Conservation (phyloP, 2,888 invertebrate genomes). For the Charanyca ferruginea region DNA sequence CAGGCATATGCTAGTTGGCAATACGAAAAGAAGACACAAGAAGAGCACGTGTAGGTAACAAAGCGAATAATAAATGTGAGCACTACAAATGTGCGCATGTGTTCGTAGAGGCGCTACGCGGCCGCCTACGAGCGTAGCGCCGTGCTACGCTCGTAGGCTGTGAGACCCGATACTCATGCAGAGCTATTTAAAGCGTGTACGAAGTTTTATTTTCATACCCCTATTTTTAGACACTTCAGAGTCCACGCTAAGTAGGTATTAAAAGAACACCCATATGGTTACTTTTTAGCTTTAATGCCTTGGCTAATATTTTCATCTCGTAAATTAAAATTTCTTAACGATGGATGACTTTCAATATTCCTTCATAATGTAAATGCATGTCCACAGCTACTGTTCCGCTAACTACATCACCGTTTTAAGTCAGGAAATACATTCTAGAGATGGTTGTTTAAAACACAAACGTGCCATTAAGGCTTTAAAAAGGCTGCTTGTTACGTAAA, state of each 20-base stretch:
- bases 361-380: background rate
- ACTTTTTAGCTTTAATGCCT: background rate
- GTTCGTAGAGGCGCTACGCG: constrained; percentile 43
- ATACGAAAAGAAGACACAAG: background rate
- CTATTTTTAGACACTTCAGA: constrained; percentile 30
- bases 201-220: constrained; percentile 33
- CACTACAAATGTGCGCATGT: no score
- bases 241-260: background rate
- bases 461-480: no score
- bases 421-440: no score
- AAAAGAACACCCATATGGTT: constrained; percentile 1
- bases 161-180: constrained; percentile 1
- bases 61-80: background rate
- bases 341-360: background rate
- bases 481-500: no score
- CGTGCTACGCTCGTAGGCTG: constrained; percentile 43
- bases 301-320: background rate
- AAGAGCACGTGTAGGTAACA: background rate
- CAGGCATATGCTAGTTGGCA: no score
- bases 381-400: background rate
- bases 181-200: constrained; percentile 24
- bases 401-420: background rate
- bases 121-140: constrained; percentile 50
- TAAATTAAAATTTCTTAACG: background rate
- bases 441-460: no score